Evolutionary conservation across 2,113 vertebrate genomes (phyloP).

Genomic region (Sprattus sprattus): DNA sequence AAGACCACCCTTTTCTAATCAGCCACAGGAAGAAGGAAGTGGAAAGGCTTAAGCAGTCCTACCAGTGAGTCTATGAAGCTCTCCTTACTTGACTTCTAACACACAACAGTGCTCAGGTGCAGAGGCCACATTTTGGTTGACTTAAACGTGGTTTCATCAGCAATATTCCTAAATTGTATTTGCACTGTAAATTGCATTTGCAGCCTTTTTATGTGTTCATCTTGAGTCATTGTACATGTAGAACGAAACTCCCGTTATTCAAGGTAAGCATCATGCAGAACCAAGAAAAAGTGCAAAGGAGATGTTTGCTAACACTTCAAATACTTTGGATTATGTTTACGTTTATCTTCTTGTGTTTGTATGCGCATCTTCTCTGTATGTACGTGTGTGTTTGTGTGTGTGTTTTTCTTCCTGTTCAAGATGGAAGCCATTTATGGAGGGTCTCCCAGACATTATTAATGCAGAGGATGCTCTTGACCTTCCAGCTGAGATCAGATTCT

Average conservation of each 20-base stretch:
- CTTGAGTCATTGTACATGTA: no score
- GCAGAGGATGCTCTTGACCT: neutral
- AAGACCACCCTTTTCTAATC: neutral
- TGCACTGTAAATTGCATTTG: neutral
- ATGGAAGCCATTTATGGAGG: neutral
- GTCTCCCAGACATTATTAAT: neutral
- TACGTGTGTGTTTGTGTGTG: neutral
- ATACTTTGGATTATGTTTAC: no score
- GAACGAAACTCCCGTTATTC: no score
- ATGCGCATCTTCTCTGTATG: neutral
- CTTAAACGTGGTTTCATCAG: no score
- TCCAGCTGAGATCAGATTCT: neutral
- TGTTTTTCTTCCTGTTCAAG: neutral
- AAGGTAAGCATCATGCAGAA: no score
- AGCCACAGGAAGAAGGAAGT: neutral
- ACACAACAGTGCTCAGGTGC: no score
- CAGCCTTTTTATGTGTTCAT: no score
- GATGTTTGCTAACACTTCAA: no score
- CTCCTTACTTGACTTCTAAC: no score
- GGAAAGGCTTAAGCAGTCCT: neutral
- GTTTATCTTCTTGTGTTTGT: neutral
- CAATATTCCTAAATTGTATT: neutral
- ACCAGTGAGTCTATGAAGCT: neutral
- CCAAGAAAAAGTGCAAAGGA: no score
- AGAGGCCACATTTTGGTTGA: no score